Evolutionary conservation across 1,140 invertebrate genomes (phyloP).

Genomic region (Elymnias hypermnestra): DNA sequence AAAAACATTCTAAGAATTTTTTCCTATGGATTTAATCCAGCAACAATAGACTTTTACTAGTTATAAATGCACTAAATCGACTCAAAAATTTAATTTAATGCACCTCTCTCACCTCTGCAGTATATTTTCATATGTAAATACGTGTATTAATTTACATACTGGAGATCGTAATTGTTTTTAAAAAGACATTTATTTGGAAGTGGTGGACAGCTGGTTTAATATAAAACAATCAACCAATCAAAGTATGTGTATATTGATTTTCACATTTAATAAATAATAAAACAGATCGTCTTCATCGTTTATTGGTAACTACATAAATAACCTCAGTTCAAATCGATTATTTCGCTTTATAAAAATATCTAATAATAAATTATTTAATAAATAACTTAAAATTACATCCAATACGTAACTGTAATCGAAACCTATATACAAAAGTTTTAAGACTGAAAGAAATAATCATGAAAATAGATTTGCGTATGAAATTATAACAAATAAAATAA

Average conservation of each 20-base stretch:
- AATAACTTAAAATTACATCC: constrained; percentile 32
- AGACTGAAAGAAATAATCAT: constrained; percentile 16
- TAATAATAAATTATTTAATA: constrained; percentile 37
- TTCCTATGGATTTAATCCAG: no score
- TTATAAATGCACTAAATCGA: no score
- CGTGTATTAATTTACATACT: no score
- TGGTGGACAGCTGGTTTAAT: not conserved
- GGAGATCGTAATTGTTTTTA: no score
- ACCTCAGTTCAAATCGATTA: constrained; percentile 16
- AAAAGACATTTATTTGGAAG: no score
- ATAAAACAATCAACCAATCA: constrained; percentile 22
- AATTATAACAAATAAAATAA: constrained; percentile 5
- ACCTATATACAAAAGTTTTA: constrained; percentile 57
- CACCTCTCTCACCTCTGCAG: no score
- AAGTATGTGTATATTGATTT: constrained; percentile 6
- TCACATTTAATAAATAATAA: constrained; percentile 21
- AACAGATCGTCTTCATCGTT: constrained; percentile 28
- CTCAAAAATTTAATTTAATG: no score
- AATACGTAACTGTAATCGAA: constrained; percentile 22
- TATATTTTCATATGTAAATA: no score
- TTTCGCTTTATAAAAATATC: constrained; percentile 17
- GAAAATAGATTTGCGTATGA: constrained; percentile 5
- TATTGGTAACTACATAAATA: constrained; percentile 54
- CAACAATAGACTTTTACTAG: no score
- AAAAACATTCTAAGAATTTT: no score